phyloP scores from a whole-genome alignment of 1,140 invertebrate species.

The Elysia chlorotica region DNA sequence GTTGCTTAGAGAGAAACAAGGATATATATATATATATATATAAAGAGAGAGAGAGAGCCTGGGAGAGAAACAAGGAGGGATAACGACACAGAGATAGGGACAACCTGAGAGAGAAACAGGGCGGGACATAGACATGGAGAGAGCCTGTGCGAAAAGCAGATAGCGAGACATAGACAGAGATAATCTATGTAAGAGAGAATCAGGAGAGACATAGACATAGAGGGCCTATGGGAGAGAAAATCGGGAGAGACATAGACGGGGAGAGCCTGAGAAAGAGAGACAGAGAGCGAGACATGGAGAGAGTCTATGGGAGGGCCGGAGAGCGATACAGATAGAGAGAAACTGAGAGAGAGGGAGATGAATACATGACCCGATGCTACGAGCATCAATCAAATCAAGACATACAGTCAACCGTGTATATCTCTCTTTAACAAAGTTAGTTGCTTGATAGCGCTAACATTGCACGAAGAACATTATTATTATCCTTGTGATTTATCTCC shows the following conservation, averaged over 20 bases:
- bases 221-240: not conserved
- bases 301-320: no score
- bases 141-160: not conserved
- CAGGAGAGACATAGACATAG: not conserved
- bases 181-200: not conserved
- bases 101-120: not conserved
- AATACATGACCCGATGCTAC: no score
- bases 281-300: slow-evolving; percentile 3
- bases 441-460: no score
- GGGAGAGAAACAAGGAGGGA: not conserved
- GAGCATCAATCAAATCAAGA: no score
- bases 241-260: not conserved
- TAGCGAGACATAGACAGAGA: not conserved
- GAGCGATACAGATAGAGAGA: no score
- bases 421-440: no score
- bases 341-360: no score
- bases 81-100: not conserved
- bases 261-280: not conserved
- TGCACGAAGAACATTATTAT: no score
- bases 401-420: no score
- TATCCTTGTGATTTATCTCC: no score
- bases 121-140: not conserved
- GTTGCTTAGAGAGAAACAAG: not conserved
- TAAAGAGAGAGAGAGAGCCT: no score
- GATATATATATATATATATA: no score